Evolutionary conservation across 1,140 invertebrate species (phyloP).

Genomic region (Berghia stephanieae): DNA sequence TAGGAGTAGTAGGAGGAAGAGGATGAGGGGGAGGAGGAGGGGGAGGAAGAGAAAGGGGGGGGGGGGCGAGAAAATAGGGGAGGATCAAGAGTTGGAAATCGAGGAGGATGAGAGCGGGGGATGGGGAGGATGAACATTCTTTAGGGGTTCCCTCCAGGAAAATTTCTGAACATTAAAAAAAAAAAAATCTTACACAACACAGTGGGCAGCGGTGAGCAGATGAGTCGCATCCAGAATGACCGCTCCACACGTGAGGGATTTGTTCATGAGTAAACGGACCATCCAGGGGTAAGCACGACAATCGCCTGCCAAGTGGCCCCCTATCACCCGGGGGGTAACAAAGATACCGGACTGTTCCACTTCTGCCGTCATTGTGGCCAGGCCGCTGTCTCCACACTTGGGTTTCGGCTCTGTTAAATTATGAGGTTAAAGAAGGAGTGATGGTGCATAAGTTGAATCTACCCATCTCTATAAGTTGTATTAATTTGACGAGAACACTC

Average conservation of each 20-base stretch:
- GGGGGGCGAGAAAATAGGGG: neutral
- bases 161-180: no score
- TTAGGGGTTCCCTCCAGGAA: no score
- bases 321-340: neutral
- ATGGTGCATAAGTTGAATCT: no score
- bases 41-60: no score
- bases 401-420: no score
- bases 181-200: slow-evolving; percentile 19
- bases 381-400: slow-evolving; percentile 25
- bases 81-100: neutral
- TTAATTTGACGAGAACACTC: no score
- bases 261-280: slow-evolving; percentile 10
- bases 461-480: no score
- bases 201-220: slow-evolving; percentile 26
- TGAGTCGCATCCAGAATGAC: slow-evolving; percentile 12
- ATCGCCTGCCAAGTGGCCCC: neutral
- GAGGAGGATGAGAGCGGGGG: neutral
- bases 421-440: no score
- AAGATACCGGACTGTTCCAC: neutral
- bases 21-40: no score
- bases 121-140: no score
- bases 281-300: slow-evolving; percentile 20
- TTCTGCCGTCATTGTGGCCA: neutral
- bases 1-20: no score
- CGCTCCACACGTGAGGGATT: neutral